A percentile compares a stretch with the other conserved stretches of the same genome.
These are phyloP conservation scores for Styela plicata DNA, from an alignment of 23 tunicate genomes.

Conservation along the genomic window DNA sequence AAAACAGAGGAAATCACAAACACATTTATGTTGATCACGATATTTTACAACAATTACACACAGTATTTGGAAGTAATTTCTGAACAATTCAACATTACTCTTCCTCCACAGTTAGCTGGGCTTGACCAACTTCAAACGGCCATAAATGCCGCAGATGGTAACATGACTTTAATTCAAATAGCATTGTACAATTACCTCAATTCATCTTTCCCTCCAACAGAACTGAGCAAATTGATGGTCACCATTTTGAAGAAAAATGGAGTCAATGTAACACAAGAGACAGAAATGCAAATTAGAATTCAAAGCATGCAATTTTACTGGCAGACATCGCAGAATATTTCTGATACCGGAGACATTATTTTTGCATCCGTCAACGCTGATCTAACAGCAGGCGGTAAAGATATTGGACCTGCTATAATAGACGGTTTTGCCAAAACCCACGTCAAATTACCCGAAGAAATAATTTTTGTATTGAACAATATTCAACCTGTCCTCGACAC, in stretches of 20 bases:
- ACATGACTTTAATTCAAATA: not conserved
- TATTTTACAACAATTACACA: slow-evolving; percentile 10
- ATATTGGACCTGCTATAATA: slow-evolving; percentile 3
- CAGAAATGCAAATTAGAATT: not conserved
- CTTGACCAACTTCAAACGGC: not conserved
- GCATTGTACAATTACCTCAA: not conserved
- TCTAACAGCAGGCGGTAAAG: not conserved
- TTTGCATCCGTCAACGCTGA: not conserved
- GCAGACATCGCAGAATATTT: not conserved
- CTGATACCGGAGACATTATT: not conserved
- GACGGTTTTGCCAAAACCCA: not conserved
- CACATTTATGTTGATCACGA: not conserved
- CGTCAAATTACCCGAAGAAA: not conserved
- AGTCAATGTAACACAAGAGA: not conserved
- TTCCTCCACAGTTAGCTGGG: slow-evolving; percentile 3
- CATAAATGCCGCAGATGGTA: not conserved
- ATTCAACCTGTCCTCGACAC: not conserved
- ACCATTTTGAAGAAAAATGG: not conserved
- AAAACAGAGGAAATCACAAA: not conserved
- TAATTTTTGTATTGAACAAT: not conserved
- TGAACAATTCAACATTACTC: not conserved
- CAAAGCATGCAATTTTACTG: not conserved
- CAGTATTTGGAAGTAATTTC: not conserved
- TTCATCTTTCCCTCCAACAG: not conserved
- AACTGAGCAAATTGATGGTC: slow-evolving; percentile 9